Percentiles rank a stretch among this genome's conserved stretches.
These are phyloP conservation scores for Spicauda simplicius DNA, from an alignment of 2,888 invertebrate genomes.

Conservation along the genomic window DNA sequence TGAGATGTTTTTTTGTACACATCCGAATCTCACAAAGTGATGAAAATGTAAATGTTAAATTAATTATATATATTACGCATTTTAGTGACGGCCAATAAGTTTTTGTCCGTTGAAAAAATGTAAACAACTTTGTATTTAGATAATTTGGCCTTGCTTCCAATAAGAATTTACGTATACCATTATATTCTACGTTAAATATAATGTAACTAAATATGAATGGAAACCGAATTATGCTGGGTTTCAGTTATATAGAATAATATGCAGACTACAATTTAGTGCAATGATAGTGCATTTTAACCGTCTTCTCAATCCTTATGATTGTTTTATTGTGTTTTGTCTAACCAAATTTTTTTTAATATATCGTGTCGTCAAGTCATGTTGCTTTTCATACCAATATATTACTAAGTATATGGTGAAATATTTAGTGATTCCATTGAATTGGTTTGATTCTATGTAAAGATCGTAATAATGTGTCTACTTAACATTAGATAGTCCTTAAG, in stretches of 20 bases:
- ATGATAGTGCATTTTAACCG: background rate
- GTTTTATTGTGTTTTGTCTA: background rate
- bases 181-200: background rate
- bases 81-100: background rate
- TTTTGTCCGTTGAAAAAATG: background rate
- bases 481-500: no score
- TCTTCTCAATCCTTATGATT: background rate
- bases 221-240: background rate
- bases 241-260: background rate
- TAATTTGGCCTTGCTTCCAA: background rate
- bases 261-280: background rate
- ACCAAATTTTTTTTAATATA: no score
- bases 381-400: no score
- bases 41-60: slow-evolving; percentile 21
- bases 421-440: no score
- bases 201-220: background rate
- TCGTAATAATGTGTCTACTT: no score
- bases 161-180: background rate
- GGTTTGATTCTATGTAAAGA: no score
- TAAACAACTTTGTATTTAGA: slow-evolving; percentile 3
- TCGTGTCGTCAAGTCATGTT: no score
- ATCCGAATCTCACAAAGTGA: background rate
- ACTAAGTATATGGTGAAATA: no score
- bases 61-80: background rate
- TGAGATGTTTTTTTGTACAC: slow-evolving; percentile 2